Conservation (phyloP, 1,140 invertebrate species). For the Drosophila novamexicana region DNA sequence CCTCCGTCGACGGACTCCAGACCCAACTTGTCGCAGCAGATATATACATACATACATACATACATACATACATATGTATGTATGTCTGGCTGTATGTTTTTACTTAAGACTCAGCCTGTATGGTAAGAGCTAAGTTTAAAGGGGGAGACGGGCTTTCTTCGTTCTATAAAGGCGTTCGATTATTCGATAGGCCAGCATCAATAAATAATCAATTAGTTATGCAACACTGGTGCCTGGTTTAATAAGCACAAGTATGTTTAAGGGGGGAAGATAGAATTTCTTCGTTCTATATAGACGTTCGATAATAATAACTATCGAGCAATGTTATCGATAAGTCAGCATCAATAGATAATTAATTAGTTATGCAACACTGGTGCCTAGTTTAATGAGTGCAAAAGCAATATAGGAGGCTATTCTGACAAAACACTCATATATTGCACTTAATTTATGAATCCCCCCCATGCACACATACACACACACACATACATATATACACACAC, state of each 20-base stretch:
- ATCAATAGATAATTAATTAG: constrained; percentile 1
- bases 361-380: not conserved
- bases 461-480: not conserved
- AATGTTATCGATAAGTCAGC: not conserved
- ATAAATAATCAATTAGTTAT: not conserved
- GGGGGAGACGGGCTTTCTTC: not conserved
- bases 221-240: not conserved
- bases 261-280: not conserved
- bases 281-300: not conserved
- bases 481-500: not conserved
- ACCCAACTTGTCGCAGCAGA: not conserved
- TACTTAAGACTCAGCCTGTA: constrained; percentile 17
- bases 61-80: constrained; percentile 1
- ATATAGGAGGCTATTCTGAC: not conserved
- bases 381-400: constrained; percentile 4
- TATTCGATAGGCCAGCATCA: not conserved
- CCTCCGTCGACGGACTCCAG: not conserved
- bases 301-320: not conserved
- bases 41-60: constrained; percentile 21
- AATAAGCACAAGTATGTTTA: constrained; percentile 1
- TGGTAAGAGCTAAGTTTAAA: not conserved
- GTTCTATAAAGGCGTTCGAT: not conserved
- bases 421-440: not conserved
- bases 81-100: constrained; percentile 10
- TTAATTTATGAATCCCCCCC: constrained; percentile 22